phyloP scores from a whole-genome alignment of 2,113 vertebrate genomes.

The Diadophis punctatus region DNA sequence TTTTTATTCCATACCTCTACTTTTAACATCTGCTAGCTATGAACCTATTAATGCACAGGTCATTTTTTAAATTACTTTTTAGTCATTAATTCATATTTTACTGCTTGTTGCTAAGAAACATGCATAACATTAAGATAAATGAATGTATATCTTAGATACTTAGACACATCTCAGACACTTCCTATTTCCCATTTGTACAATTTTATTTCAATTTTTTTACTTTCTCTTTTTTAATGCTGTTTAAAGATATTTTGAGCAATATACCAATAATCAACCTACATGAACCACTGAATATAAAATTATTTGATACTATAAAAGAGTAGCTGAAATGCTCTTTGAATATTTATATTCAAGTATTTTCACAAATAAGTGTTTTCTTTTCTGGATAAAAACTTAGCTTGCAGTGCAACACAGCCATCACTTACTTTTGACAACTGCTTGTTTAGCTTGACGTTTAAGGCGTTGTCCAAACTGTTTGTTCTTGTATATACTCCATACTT shows the following conservation, averaged over 20 bases:
- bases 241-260: neutral
- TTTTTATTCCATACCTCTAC: conserved; percentile 35
- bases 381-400: neutral
- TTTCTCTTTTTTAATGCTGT: neutral
- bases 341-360: neutral
- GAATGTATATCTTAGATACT: conserved; percentile 47
- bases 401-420: neutral
- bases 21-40: conserved; percentile 41
- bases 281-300: neutral
- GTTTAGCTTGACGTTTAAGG: neutral
- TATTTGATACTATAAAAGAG: neutral
- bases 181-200: conserved; percentile 41
- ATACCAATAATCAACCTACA: neutral
- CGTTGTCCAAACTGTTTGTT: neutral
- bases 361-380: neutral
- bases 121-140: conserved; percentile 55
- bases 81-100: conserved; percentile 58
- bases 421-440: neutral
- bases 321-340: neutral
- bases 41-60: conserved; percentile 34
- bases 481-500: conserved; percentile 34
- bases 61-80: conserved; percentile 65
- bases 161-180: neutral
- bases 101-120: conserved; percentile 67
- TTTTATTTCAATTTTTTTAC: conserved; percentile 34